Evolutionary conservation across 2,888 invertebrate genomes (phyloP), one percentile per base, ranked within the genome.

Genomic region (Gnatocerus cornutus): DNA sequence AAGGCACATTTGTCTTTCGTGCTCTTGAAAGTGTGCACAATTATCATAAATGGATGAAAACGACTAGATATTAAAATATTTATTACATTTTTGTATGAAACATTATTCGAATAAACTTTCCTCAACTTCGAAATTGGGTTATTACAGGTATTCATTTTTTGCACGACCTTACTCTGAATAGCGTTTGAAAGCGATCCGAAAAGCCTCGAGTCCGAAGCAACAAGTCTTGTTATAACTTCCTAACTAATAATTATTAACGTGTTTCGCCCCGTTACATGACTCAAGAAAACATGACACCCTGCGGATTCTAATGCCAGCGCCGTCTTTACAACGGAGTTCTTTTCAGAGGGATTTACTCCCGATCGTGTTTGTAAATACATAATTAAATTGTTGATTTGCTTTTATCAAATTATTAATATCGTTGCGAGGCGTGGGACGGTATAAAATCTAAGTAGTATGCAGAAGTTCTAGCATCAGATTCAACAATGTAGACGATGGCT

Each of bases 311-410:
- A 14, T 45, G 30, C 29, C 12, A 30, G 13, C 30, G 30, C 29
- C 12, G 12, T 9, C 45, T 21, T 21, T 21, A 21, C n/a, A n/a
- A 14, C 3, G 33, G 10, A 33, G 53, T 16, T 14, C 21, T 59
- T 30, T 9, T 8, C 59, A 30, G 21, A 21, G 21, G 21, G 21
- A 21, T 21, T 13, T 59, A 30, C 43, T 45, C 16, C 9, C 53
- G 37, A 39, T 39, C 48, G 27, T 46, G 43, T 59, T 46, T 50
- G 53, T 43, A 56, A n/a, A 12, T 48, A 37, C 65, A 56, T 56
- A 56, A 65, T 65, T 65, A 65, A 55, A 65, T 41, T 65, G 65
- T 56, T 56, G 56, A 56, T 45, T 55, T 16, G 39, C 10, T 9
- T 7, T 14, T 64, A 64, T 43, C 10, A 45, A 55, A 43, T 63